These are phyloP conservation scores for Trypoxylus dichotomus DNA, from an alignment of 1,140 invertebrate species.

Conservation along the genomic window DNA sequence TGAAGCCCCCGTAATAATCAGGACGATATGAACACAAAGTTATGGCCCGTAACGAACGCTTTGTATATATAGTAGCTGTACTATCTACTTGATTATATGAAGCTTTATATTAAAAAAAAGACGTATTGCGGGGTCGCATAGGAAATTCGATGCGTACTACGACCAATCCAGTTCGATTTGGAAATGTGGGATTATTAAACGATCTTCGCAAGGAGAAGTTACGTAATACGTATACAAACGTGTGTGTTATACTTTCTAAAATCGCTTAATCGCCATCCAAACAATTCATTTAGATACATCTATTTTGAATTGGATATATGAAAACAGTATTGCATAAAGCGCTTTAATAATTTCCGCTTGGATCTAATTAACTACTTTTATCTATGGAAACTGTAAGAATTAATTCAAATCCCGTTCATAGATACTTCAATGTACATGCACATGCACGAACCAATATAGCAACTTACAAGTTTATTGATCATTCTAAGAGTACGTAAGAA, in stretches of 20 bases:
- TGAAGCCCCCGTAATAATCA: conserved; percentile 53
- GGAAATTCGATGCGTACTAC: conserved; percentile 20
- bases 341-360: neutral
- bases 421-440: too few species aligned
- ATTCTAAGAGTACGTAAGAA: too few species aligned
- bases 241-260: conserved; percentile 18
- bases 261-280: neutral
- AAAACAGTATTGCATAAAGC: neutral
- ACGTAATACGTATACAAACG: neutral
- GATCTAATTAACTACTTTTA: neutral
- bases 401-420: neutral
- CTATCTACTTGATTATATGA: conserved; percentile 46
- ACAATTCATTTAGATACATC: conserved; percentile 1
- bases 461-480: too few species aligned
- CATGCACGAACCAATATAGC: too few species aligned
- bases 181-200: neutral
- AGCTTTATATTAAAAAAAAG: conserved; percentile 42
- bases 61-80: conserved; percentile 35
- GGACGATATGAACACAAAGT: conserved; percentile 45
- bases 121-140: conserved; percentile 39
- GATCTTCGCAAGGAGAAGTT: conserved; percentile 5
- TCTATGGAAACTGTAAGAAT: neutral
- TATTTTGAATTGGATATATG: neutral
- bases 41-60: conserved; percentile 51
- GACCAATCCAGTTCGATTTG: neutral